Conservation (phyloP, 1,140 invertebrate species). For the Brachionus plicatilis region DNA sequence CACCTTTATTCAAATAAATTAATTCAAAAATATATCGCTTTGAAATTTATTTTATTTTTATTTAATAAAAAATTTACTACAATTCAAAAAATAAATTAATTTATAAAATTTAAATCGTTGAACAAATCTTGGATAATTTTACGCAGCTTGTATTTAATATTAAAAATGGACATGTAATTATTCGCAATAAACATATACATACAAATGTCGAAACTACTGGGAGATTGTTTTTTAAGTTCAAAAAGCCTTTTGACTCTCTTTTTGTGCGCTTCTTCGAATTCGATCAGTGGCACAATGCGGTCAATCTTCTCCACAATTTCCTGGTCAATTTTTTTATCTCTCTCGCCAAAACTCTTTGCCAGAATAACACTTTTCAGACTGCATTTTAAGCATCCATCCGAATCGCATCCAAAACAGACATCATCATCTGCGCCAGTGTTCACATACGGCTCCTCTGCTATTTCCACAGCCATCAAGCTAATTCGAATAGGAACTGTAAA, state of each 20-base stretch:
- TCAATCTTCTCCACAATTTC: not conserved
- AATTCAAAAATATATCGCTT: no score
- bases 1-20: no score
- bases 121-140: slow-evolving; percentile 22
- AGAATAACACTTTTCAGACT: not conserved
- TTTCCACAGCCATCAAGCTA: not conserved
- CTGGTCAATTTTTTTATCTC: not conserved
- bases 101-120: slow-evolving; percentile 3
- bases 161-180: not conserved
- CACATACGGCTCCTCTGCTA: no score
- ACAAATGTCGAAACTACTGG: not conserved
- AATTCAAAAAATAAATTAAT: not conserved
- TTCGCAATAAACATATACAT: not conserved
- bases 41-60: not conserved
- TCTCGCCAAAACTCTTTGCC: not conserved
- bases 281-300: not conserved
- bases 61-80: not conserved
- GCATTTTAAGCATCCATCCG: not conserved
- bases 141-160: not conserved
- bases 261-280: not conserved
- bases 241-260: not conserved
- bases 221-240: not conserved
- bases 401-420: not conserved
- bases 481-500: slow-evolving; percentile 10
- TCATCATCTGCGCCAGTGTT: not conserved